A percentile compares a stretch with the other conserved stretches of the same genome.
These are phyloP conservation scores for Anticlea derivata DNA, from an alignment of 2,888 invertebrate genomes.

Conservation along the genomic window DNA sequence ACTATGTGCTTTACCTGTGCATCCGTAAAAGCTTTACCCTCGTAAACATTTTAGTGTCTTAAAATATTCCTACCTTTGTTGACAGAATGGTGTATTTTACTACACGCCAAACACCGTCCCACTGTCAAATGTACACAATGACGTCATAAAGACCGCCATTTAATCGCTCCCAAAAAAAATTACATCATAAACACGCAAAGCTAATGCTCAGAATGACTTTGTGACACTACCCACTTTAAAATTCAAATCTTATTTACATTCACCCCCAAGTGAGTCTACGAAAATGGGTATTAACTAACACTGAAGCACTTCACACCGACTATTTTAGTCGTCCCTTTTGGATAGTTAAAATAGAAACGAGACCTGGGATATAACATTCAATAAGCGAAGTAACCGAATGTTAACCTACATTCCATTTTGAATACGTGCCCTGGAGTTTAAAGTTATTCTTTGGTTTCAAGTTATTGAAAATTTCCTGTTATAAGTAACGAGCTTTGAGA, in stretches of 20 bases:
- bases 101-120: conserved; percentile 23
- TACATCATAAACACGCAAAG: conserved; percentile 34
- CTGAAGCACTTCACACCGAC: conserved; percentile 57
- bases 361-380: conserved; percentile 69
- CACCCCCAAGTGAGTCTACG: conserved; percentile 60
- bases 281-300: conserved; percentile 66
- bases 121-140: conserved; percentile 28
- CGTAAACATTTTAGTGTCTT: conserved; percentile 27
- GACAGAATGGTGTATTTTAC: conserved; percentile 28
- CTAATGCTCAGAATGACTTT: conserved; percentile 26
- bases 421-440: conserved; percentile 30
- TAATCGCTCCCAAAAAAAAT: conserved; percentile 31
- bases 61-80: conserved; percentile 27
- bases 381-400: conserved; percentile 51
- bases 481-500: conserved; percentile 23
- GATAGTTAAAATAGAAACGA: conserved; percentile 70
- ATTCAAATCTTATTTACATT: conserved; percentile 79
- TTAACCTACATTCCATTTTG: conserved; percentile 43
- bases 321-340: conserved; percentile 71
- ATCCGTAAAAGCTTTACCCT: conserved; percentile 21
- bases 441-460: conserved; percentile 36
- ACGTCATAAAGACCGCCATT: conserved; percentile 21
- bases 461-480: conserved; percentile 35
- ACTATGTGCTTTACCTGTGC: conserved; percentile 10
- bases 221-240: conserved; percentile 54